Evolutionary conservation across 2,888 invertebrate species (phyloP), one percentile per base, ranked within the genome.

Genomic region (Poecilus cupreus): DNA sequence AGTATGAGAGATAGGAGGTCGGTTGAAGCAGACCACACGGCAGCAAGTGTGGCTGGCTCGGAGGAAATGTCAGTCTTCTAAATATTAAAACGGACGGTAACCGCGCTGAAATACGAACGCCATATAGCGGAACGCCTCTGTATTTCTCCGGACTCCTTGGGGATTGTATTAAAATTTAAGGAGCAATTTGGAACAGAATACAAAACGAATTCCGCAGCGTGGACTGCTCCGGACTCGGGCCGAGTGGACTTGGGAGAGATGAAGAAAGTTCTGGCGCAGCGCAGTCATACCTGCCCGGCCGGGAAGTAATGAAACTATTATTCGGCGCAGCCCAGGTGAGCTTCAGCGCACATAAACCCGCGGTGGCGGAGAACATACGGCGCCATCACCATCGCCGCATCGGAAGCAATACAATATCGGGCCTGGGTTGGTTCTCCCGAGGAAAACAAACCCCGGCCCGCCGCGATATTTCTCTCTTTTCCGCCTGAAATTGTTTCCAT

Each of bases 141-240:
- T 81, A 81, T 81, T 80, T 80, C 80, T 80, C 79, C 51, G 49
- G 70, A 49, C 72, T 60, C 75, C 78, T 81, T 74, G 78, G 78
- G 79, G 82, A 82, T 79, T 83, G 84, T 85, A 85, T 86, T 86
- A 86, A 86, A 86, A 85, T 86, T 86, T 86, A 86, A 86, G 86
- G 86, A 86, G 86, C 85, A 86, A 86, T 86, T 86, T 86, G 86
- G 86, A 86, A 84, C 84, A 86, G 86, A 85, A 85, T 86, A 85
- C 84, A 84, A 84, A 85, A 84, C 85, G 85, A 85, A 86, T 85
- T 86, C 46, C 80, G 18, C 18, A 22, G 18, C 64, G 64, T 37
- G 79, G 72, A 84, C 84, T 82, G 83, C 83, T 84, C 84, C 84
- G 32, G 8, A 32, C 32, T 32, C 4, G 32, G 32, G 32, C 6